A percentile compares a stretch with the other conserved stretches of the same genome.
These are phyloP conservation scores for Ctenopoma multispine DNA, from an alignment of 2,797 vertebrate genomes.

Conservation along the genomic window DNA sequence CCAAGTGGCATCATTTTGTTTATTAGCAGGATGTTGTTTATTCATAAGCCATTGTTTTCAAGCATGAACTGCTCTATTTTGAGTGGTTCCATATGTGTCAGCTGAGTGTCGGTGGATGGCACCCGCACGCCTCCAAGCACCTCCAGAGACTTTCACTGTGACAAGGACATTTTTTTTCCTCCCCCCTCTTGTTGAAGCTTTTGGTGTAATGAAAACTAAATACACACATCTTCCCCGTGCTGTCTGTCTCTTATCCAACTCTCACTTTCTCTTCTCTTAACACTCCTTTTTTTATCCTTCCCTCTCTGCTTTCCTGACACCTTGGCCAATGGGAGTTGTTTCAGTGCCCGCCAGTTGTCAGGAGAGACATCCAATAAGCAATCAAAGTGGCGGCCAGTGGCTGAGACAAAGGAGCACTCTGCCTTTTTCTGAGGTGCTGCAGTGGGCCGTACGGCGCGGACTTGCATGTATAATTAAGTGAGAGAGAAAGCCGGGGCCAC, in stretches of 20 bases:
- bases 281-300: conserved; percentile 69
- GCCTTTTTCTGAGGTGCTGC: conserved; percentile 78
- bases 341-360: conserved; percentile 93
- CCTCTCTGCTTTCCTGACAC: conserved; percentile 82
- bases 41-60: conserved; percentile 85
- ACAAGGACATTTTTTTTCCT: conserved; percentile 95
- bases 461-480: conserved; percentile 97
- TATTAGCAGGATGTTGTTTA: conserved; percentile 81
- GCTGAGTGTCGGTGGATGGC: conserved; percentile 93
- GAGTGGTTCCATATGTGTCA: conserved; percentile 93
- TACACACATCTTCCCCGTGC: conserved; percentile 87
- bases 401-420: conserved; percentile 88
- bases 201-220: conserved; percentile 95
- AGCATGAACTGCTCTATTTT: conserved; percentile 78
- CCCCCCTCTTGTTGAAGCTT: conserved; percentile 81
- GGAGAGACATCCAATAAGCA: conserved; percentile 96
- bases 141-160: conserved; percentile 93
- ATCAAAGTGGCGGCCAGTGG: conserved; percentile 89
- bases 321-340: conserved; percentile 94
- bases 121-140: conserved; percentile 88
- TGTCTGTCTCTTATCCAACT: conserved; percentile 75
- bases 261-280: conserved; percentile 57
- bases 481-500: conserved; percentile 88
- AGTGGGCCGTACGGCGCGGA: conserved; percentile 84
- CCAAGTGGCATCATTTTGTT: conserved; percentile 77